Evolutionary conservation across 92 coral and sea anemone species (phyloP).

Genomic region (Phenganax marumi): DNA sequence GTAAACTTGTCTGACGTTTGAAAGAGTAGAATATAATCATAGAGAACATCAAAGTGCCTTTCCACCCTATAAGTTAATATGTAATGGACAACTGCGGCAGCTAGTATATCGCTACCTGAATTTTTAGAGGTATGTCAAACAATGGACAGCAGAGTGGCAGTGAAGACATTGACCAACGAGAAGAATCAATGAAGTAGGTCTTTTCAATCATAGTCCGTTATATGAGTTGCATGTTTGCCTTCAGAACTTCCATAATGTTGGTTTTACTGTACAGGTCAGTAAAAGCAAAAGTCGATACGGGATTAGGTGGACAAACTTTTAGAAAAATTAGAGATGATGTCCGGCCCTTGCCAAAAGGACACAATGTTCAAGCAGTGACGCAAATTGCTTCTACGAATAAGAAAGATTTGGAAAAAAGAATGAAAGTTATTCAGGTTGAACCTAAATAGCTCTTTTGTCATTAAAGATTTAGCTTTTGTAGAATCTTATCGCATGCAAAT

Average conservation of each 20-base stretch:
- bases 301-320: constrained; percentile 27
- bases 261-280: constrained; percentile 8
- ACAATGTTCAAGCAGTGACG: constrained; percentile 72
- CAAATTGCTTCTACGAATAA: constrained; percentile 68
- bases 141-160: neutral
- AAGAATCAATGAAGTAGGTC: neutral
- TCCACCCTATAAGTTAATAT: too few species aligned
- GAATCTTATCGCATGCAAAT: neutral
- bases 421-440: constrained; percentile 91
- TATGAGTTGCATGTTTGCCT: too few species aligned
- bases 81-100: too few species aligned
- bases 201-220: neutral
- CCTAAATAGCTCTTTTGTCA: neutral
- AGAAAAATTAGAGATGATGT: constrained; percentile 4
- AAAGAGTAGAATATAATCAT: too few species aligned
- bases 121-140: constrained; percentile 6
- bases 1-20: too few species aligned
- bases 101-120: too few species aligned
- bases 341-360: constrained; percentile 33
- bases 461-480: neutral
- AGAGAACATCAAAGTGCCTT: too few species aligned
- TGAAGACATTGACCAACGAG: neutral
- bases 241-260: neutral
- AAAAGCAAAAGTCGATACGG: constrained; percentile 32
- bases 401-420: constrained; percentile 72